A percentile compares a stretch with the other conserved stretches of the same genome.
Evolutionary conservation across 2,797 vertebrate genomes (phyloP).

Genomic region (Siniperca scherzeri): DNA sequence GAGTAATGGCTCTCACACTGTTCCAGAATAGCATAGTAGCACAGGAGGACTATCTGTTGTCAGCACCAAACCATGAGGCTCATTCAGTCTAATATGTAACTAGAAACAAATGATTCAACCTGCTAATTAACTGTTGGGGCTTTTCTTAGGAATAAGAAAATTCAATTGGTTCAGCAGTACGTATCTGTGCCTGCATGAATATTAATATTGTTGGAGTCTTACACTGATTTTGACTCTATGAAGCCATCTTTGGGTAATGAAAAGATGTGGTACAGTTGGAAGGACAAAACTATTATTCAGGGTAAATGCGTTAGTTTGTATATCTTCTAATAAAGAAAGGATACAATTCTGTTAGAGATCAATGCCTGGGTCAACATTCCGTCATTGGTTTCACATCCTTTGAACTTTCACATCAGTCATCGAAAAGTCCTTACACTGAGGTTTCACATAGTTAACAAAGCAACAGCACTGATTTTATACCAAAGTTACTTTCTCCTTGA

Average conservation of each 20-base stretch:
- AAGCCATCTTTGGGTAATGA: conserved; percentile 30
- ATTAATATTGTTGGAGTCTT: conserved; percentile 20
- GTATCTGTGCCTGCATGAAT: conserved; percentile 21
- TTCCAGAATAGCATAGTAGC: conserved; percentile 66
- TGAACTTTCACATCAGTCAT: conserved; percentile 1
- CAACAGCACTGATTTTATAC: neutral
- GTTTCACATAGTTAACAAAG: neutral
- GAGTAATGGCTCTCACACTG: conserved; percentile 76
- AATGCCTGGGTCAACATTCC: neutral
- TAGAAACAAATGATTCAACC: conserved; percentile 54
- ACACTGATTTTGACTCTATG: conserved; percentile 13
- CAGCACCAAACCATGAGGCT: conserved; percentile 49
- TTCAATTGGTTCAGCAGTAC: conserved; percentile 4
- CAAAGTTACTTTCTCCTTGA: neutral
- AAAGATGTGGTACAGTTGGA: neutral
- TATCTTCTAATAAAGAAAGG: neutral
- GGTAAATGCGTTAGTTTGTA: neutral
- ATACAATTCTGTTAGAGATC: neutral
- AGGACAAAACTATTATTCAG: neutral
- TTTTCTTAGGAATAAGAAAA: conserved; percentile 19
- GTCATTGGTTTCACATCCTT: conserved; percentile 1
- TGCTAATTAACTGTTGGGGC: conserved; percentile 40
- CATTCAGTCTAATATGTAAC: conserved; percentile 47
- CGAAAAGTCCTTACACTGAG: neutral
- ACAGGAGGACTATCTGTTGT: conserved; percentile 45